A percentile compares a stretch with the other conserved stretches of the same genome.
phyloP scores from a whole-genome alignment of 2,888 invertebrate genomes.

The Erebia aethiops region DNA sequence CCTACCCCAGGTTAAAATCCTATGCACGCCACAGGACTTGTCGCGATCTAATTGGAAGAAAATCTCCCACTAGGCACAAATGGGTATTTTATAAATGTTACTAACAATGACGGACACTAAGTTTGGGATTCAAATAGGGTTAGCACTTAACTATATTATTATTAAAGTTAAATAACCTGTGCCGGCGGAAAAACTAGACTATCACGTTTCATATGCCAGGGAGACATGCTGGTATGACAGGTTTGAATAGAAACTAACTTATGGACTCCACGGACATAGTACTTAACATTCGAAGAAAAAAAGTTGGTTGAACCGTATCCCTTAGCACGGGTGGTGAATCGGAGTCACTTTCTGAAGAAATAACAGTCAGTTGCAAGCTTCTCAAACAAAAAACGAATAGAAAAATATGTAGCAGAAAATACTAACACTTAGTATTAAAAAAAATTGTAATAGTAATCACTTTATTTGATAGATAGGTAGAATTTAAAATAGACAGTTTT shows the following conservation, averaged over 20 bases:
- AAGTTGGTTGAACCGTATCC: conserved; percentile 55
- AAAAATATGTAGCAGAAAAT: neutral
- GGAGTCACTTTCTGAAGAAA: conserved; percentile 59
- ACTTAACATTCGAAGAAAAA: conserved; percentile 74
- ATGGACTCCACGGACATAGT: conserved; percentile 70
- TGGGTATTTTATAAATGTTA: too few species aligned
- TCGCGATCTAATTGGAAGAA: too few species aligned
- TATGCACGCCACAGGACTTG: too few species aligned
- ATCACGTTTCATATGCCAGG: conserved; percentile 5
- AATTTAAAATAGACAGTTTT: too few species aligned
- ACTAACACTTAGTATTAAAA: too few species aligned
- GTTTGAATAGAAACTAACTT: conserved; percentile 54
- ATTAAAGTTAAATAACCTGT: neutral
- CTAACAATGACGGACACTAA: too few species aligned
- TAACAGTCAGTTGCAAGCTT: neutral
- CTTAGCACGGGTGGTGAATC: conserved; percentile 55
- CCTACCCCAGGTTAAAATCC: too few species aligned
- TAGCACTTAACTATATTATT: neutral
- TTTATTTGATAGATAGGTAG: too few species aligned
- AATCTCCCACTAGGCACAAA: too few species aligned
- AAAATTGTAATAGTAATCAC: too few species aligned
- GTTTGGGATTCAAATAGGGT: neutral
- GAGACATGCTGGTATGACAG: conserved; percentile 18
- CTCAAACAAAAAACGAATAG: neutral
- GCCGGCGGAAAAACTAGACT: conserved; percentile 2